phyloP scores from a whole-genome alignment of 2,888 invertebrate genomes.

The Parapristionchus giblindavisi region DNA sequence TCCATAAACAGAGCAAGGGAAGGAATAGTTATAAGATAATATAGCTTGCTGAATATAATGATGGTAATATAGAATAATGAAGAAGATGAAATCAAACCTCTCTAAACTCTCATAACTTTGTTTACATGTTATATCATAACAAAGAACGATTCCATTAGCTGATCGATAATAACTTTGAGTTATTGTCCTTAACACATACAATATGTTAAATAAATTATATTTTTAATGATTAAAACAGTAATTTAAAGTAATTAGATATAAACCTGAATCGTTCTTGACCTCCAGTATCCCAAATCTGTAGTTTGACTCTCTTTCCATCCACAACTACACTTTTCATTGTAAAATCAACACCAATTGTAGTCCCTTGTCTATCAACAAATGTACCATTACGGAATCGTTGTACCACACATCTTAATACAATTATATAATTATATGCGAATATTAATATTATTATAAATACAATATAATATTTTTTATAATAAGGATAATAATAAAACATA shows the following conservation, averaged over 20 bases:
- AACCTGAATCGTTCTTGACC: constrained; percentile 84
- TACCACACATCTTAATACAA: constrained; percentile 79
- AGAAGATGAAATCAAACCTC: constrained; percentile 71
- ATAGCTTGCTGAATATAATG: background rate
- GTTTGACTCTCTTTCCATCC: constrained; percentile 93
- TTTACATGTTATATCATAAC: constrained; percentile 95
- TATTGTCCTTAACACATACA: constrained; percentile 76
- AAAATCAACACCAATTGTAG: constrained; percentile 96
- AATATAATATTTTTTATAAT: background rate
- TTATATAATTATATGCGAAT: background rate
- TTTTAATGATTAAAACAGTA: background rate
- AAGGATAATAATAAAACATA: constrained; percentile 87
- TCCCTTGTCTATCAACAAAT: constrained; percentile 92
- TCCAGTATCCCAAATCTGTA: constrained; percentile 93
- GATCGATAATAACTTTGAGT: constrained; percentile 92
- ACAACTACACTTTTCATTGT: constrained; percentile 95
- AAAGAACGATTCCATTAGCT: constrained; percentile 93
- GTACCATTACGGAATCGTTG: constrained; percentile 94
- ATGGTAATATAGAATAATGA: background rate
- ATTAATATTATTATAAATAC: constrained; percentile 71
- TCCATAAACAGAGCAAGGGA: background rate
- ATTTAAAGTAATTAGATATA: background rate
- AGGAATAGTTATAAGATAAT: too few species aligned
- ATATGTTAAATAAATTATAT: background rate
- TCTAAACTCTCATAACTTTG: constrained; percentile 89